A percentile compares a stretch with the other conserved stretches of the same genome.
phyloP scores from a whole-genome alignment of 2,113 vertebrate genomes.

The Hyperopisus bebe region DNA sequence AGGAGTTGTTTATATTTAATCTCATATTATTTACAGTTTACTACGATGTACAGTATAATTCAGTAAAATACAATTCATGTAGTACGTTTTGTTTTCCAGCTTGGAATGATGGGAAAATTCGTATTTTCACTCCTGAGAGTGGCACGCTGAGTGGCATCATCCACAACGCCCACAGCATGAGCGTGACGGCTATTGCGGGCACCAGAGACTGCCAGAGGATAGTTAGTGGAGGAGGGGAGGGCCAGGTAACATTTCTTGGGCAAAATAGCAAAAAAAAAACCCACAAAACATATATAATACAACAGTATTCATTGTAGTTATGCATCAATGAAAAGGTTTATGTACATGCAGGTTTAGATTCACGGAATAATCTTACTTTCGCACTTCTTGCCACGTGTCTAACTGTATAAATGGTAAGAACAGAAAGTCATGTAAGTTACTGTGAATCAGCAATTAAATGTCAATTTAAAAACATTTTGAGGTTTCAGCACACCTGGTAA shows the following conservation, averaged over 20 bases:
- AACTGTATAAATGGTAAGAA: not conserved
- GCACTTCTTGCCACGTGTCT: not conserved
- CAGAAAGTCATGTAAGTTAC: not conserved
- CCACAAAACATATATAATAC: not conserved
- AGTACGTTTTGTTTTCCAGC: conserved; percentile 47
- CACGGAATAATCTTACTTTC: not conserved
- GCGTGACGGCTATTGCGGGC: conserved; percentile 68
- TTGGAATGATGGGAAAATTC: conserved; percentile 79
- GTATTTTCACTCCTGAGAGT: conserved; percentile 68
- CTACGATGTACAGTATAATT: not conserved
- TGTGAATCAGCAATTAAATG: not conserved
- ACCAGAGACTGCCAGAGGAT: conserved; percentile 70
- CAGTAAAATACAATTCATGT: not conserved
- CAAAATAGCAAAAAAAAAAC: not conserved
- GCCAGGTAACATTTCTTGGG: conserved; percentile 61
- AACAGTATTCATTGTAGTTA: not conserved
- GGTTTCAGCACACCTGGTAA: not conserved
- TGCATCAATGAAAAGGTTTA: not conserved
- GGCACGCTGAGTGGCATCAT: conserved; percentile 63
- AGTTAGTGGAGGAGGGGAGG: conserved; percentile 78
- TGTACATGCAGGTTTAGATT: not conserved
- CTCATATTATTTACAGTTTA: not conserved
- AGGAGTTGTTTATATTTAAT: not conserved
- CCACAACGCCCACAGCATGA: conserved; percentile 67
- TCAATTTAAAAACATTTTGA: not conserved